These are phyloP conservation scores for Sminthurinus signatus DNA, from an alignment of 1,140 invertebrate genomes.

Conservation along the genomic window DNA sequence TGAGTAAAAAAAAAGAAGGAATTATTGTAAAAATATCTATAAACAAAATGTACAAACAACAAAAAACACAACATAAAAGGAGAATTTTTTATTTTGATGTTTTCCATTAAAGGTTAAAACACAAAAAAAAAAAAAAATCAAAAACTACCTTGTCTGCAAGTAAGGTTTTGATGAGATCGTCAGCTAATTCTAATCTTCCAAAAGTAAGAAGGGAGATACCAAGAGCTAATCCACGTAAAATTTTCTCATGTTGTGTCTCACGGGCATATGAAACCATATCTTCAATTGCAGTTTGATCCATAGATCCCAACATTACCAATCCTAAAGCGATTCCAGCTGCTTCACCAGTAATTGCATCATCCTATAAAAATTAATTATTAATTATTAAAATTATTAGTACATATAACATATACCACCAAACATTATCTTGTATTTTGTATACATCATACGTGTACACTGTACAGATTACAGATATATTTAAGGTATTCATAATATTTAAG, in stretches of 20 bases:
- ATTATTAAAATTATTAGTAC: no score
- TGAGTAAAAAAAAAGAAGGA: no score
- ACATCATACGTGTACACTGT: neutral
- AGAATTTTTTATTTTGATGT: conserved; percentile 5
- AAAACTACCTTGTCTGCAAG: conserved; percentile 60
- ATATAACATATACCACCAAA: no score
- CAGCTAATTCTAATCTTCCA: conserved; percentile 90
- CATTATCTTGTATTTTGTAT: neutral
- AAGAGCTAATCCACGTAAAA: conserved; percentile 86
- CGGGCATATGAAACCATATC: conserved; percentile 89
- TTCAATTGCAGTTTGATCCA: conserved; percentile 76
- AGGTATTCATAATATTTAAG: no score
- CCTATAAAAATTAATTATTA: conserved; percentile 92
- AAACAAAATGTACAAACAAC: no score
- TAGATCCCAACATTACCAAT: conserved; percentile 95
- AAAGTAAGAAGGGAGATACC: conserved; percentile 97
- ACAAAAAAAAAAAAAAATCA: conserved; percentile 8
- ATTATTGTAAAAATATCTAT: no score
- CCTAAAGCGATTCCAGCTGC: conserved; percentile 98
- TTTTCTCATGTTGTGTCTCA: conserved; percentile 98
- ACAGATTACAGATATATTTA: no score
- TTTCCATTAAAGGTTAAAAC: conserved; percentile 9
- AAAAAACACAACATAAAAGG: no score
- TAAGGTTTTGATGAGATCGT: conserved; percentile 82
- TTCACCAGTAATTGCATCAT: conserved; percentile 97